These are phyloP conservation scores for Crypturellus tataupa DNA, from an alignment of 2,797 vertebrate species.

Conservation along the genomic window DNA sequence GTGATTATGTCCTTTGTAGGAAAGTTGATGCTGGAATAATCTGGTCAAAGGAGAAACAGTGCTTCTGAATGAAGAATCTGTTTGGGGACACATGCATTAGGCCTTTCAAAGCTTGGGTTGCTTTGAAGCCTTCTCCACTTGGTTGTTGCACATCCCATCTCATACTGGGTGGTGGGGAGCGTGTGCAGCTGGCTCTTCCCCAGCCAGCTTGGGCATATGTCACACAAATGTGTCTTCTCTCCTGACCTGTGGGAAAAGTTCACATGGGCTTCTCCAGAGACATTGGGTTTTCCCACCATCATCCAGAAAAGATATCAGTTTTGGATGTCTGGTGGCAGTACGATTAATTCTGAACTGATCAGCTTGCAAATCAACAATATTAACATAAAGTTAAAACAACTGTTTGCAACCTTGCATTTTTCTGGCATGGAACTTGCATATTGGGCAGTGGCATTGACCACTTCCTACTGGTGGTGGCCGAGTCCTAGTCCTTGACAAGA, in stretches of 20 bases:
- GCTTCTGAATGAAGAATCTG: not conserved
- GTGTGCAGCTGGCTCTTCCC: fast-evolving
- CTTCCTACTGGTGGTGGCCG: fast-evolving
- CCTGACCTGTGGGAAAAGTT: fast-evolving
- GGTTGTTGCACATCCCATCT: fast-evolving
- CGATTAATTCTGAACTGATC: fast-evolving
- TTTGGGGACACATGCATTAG: not conserved
- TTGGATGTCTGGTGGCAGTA: fast-evolving
- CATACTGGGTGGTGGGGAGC: not conserved
- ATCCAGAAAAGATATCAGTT: fast-evolving
- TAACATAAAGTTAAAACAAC: not conserved
- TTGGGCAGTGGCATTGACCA: not conserved
- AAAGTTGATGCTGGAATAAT: not conserved
- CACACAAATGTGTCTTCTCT: not conserved
- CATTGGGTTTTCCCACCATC: fast-evolving
- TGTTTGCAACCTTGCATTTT: not conserved
- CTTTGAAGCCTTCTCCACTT: fast-evolving
- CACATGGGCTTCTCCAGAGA: not conserved
- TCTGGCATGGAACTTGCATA: fast-evolving
- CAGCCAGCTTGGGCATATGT: fast-evolving
- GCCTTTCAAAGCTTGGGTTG: not conserved
- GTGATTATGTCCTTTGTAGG: not conserved
- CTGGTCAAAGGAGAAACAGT: not conserved
- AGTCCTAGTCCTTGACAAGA: not conserved
- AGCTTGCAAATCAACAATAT: fast-evolving